Evolutionary conservation across 2,797 vertebrate species (phyloP).

Genomic region (Pangasius sanitwongsei): DNA sequence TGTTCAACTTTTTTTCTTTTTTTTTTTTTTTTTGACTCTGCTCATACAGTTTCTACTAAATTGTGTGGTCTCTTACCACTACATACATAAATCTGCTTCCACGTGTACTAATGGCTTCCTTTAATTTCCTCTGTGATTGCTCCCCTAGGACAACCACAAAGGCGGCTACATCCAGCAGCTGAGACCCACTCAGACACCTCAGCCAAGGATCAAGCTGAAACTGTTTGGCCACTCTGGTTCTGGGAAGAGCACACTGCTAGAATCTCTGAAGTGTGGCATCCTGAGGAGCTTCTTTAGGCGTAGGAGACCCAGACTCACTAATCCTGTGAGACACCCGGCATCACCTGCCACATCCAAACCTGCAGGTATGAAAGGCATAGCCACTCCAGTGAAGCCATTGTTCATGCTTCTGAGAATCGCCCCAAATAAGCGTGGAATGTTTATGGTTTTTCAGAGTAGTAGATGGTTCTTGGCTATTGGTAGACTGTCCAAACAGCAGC

Average conservation of each 20-base stretch:
- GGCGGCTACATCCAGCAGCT: slow-evolving; percentile 92
- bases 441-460: background rate
- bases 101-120: background rate
- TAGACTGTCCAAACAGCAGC: background rate
- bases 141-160: slow-evolving; percentile 85
- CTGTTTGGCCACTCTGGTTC: slow-evolving; percentile 88
- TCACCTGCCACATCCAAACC: slow-evolving; percentile 90
- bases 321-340: slow-evolving; percentile 83
- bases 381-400: background rate
- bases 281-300: slow-evolving; percentile 94
- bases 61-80: background rate
- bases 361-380: slow-evolving; percentile 74
- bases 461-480: background rate
- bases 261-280: slow-evolving; percentile 94
- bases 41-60: background rate
- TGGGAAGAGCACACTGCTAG: slow-evolving; percentile 91
- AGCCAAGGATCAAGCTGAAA: slow-evolving; percentile 91
- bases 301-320: slow-evolving; percentile 84
- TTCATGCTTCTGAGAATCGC: background rate
- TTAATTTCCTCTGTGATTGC: slow-evolving; percentile 42
- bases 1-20: background rate
- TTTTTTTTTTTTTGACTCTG: background rate
- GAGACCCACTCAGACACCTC: slow-evolving; percentile 82
- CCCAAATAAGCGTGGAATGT: background rate
- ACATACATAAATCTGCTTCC: background rate